Evolutionary conservation across 2,113 vertebrate species (phyloP).

Genomic region (Edolisoma coerulescens): DNA sequence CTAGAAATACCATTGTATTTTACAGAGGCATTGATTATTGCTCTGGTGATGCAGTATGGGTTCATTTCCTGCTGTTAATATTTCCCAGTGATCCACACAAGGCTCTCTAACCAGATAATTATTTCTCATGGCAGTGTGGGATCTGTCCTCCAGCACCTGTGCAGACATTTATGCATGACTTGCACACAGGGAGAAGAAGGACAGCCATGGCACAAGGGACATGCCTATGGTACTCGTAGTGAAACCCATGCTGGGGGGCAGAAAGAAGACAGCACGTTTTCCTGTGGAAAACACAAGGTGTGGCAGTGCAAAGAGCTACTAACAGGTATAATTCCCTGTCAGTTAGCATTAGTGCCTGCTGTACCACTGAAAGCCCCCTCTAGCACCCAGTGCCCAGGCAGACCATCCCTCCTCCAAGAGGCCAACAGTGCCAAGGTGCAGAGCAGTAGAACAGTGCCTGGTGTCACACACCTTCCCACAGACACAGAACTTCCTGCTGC

Average conservation of each 20-base stretch:
- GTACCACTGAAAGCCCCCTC: not conserved
- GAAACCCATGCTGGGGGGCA: not conserved
- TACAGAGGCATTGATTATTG: not conserved
- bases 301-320: not conserved
- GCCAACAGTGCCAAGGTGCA: not conserved
- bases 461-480: not conserved
- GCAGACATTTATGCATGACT: not conserved
- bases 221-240: no score
- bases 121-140: not conserved
- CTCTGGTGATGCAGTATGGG: not conserved
- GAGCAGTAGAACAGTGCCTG: not conserved
- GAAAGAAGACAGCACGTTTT: not conserved
- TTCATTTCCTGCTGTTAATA: not conserved
- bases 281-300: not conserved
- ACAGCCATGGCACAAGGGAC: not conserved
- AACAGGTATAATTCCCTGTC: not conserved
- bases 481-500: not conserved
- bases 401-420: not conserved
- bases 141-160: not conserved
- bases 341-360: fast-evolving
- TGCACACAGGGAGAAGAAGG: not conserved
- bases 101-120: not conserved
- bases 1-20: not conserved
- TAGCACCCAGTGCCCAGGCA: not conserved
- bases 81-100: not conserved